Evolutionary conservation across 2,888 invertebrate genomes (phyloP).

Genomic region (Cremastobaeus sp.): DNA sequence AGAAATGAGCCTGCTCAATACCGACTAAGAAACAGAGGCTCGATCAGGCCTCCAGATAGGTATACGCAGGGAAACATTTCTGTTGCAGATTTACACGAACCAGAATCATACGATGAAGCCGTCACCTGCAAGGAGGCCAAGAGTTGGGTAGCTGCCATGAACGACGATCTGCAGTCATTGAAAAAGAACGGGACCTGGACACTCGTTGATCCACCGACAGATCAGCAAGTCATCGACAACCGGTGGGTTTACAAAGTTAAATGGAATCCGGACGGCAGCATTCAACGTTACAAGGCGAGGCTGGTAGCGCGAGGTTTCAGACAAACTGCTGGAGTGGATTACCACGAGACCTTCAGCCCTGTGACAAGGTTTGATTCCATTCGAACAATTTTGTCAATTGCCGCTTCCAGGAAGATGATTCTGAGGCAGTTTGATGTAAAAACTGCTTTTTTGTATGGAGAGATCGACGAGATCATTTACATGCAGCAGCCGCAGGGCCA

Average conservation of each 20-base stretch:
- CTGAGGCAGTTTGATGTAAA: constrained; percentile 67
- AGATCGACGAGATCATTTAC: constrained; percentile 64
- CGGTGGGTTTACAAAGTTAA: constrained; percentile 47
- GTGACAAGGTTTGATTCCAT: constrained; percentile 65
- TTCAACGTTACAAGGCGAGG: constrained; percentile 66
- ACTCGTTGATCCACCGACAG: constrained; percentile 6
- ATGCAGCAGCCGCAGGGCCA: constrained; percentile 71
- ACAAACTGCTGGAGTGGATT: constrained; percentile 66
- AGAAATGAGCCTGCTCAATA: not conserved
- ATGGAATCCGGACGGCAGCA: constrained; percentile 55
- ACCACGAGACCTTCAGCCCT: constrained; percentile 68
- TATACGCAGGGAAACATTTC: not conserved
- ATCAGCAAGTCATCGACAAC: constrained; percentile 7
- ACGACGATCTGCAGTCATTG: constrained; percentile 45
- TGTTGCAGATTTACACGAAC: not conserved
- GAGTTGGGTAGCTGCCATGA: not conserved
- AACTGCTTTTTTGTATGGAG: constrained; percentile 64
- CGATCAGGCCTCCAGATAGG: not conserved
- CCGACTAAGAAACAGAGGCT: not conserved
- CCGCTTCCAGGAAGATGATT: constrained; percentile 59
- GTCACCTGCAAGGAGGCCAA: not conserved
- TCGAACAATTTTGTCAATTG: constrained; percentile 62
- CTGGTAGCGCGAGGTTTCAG: constrained; percentile 65
- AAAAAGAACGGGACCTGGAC: constrained; percentile 39
- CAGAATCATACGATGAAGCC: not conserved